A percentile compares a stretch with the other conserved stretches of the same genome.
Conservation (phyloP, 2,888 invertebrate species). For the Sphaeridia pumilis region DNA sequence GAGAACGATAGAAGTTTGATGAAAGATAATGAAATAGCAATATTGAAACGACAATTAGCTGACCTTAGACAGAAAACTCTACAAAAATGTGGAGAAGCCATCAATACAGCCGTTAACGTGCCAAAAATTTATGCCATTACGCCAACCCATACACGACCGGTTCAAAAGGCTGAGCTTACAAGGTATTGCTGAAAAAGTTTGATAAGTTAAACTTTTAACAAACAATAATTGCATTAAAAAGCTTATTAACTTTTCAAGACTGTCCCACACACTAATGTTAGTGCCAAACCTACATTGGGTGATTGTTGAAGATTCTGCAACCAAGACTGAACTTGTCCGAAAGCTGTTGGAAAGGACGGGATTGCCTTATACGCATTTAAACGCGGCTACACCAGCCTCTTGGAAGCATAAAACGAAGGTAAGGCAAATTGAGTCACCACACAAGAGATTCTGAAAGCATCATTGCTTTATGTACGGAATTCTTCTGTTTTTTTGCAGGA, state of each 20-base stretch:
- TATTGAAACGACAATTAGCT: constrained; percentile 5
- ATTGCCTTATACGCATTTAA: constrained; percentile 55
- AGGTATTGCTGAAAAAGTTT: constrained; percentile 47
- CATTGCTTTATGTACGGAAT: not conserved
- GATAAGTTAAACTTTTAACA: no score
- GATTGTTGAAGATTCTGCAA: constrained; percentile 71
- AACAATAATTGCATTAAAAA: no score
- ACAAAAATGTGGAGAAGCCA: not conserved
- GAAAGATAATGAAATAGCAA: constrained; percentile 8
- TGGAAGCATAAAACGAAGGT: constrained; percentile 54
- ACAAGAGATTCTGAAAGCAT: no score
- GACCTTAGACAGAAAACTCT: not conserved
- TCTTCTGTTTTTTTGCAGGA: constrained; percentile 41
- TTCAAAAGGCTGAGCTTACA: constrained; percentile 88
- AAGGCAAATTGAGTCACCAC: no score
- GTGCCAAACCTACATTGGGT: constrained; percentile 88
- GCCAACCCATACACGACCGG: constrained; percentile 75
- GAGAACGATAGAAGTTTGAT: not conserved
- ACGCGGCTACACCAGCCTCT: constrained; percentile 55
- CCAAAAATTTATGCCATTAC: constrained; percentile 82
- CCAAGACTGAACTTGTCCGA: constrained; percentile 57
- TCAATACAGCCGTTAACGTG: constrained; percentile 29
- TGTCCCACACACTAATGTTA: constrained; percentile 74
- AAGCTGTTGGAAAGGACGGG: constrained; percentile 57
- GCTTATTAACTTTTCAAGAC: constrained; percentile 44